phyloP scores from a whole-genome alignment of 2,797 vertebrate species.

The Spinibarbus caldwelli region DNA sequence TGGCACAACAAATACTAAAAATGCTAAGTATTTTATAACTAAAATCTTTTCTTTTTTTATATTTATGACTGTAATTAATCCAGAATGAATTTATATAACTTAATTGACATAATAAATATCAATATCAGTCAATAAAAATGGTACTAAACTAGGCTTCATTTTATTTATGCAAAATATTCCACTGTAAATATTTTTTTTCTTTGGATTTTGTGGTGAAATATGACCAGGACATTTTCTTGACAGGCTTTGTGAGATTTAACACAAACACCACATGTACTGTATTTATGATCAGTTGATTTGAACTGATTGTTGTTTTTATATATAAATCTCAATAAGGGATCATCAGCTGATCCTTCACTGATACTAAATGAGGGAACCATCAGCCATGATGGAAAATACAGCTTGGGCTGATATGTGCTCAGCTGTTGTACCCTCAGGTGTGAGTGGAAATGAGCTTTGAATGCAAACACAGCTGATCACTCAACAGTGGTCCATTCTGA shows the following conservation, averaged over 20 bases:
- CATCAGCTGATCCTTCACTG: conserved; percentile 1
- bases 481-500: conserved; percentile 5
- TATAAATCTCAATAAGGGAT: conserved; percentile 12
- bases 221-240: background rate
- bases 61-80: too few species aligned
- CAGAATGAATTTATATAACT: background rate
- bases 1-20: background rate
- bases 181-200: background rate
- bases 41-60: too few species aligned
- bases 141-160: background rate
- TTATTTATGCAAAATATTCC: conserved; percentile 12
- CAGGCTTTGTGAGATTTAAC: background rate
- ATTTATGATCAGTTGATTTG: background rate
- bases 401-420: conserved; percentile 38
- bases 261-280: background rate
- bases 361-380: conserved; percentile 14
- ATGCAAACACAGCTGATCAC: conserved; percentile 14
- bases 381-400: conserved; percentile 13
- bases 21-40: too few species aligned
- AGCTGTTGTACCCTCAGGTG: conserved; percentile 40
- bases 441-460: conserved; percentile 12
- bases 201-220: background rate
- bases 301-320: conserved; percentile 6
- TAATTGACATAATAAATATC: background rate
- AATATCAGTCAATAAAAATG: background rate